phyloP scores from a whole-genome alignment of 2,888 invertebrate species.

The Lamellibrachia satsuma region DNA sequence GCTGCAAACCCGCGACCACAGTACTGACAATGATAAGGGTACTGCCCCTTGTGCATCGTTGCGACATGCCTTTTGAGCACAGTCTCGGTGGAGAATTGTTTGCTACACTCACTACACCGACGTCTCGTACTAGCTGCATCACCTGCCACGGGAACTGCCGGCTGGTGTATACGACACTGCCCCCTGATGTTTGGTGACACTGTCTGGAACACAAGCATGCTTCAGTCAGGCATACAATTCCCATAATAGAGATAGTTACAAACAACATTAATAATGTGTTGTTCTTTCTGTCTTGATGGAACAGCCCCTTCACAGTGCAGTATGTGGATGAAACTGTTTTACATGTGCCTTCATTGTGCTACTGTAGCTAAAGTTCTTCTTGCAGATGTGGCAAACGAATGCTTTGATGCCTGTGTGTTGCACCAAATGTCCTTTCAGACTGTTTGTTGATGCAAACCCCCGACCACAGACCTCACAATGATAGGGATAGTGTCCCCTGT shows the following conservation, averaged over 20 bases:
- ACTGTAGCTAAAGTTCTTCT: slow-evolving; percentile 24
- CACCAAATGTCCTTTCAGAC: slow-evolving; percentile 29
- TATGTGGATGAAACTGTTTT: not conserved
- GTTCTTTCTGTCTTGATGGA: not conserved
- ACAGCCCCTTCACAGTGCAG: not conserved
- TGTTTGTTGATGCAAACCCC: slow-evolving; percentile 20
- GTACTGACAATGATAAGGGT: slow-evolving; percentile 23
- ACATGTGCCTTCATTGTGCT: not conserved
- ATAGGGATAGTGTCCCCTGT: not conserved
- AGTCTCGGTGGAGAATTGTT: not conserved
- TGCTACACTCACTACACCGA: not conserved
- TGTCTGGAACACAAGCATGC: not conserved
- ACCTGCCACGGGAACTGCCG: not conserved
- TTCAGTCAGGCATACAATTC: not conserved
- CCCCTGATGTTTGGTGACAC: not conserved
- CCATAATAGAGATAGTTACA: not conserved
- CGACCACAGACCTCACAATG: slow-evolving; percentile 14
- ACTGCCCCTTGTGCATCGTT: not conserved
- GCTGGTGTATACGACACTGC: not conserved
- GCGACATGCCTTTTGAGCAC: not conserved
- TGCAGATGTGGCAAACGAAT: slow-evolving; percentile 26
- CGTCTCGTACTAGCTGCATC: not conserved
- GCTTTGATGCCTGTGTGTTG: slow-evolving; percentile 25
- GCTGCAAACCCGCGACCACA: slow-evolving; percentile 25
- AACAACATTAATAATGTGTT: not conserved